Conservation (phyloP, 2,888 invertebrate genomes). For the Creontiades dilutus region DNA sequence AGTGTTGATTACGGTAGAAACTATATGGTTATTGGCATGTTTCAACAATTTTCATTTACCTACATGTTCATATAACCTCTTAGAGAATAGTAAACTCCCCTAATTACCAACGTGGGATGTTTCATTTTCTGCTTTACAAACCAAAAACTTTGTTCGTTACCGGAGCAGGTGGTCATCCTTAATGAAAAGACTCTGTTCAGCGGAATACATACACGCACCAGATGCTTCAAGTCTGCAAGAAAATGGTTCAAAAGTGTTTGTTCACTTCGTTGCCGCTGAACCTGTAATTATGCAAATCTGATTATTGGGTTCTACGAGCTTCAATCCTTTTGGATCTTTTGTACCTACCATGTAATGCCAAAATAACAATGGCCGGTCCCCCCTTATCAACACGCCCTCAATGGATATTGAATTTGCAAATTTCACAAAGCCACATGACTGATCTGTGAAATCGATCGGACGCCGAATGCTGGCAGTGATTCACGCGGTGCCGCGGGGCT, state of each 20-base stretch:
- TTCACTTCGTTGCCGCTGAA: neutral
- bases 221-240: neutral
- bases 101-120: too few species aligned
- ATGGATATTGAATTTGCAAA: constrained; percentile 36
- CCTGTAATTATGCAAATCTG: constrained; percentile 6
- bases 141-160: too few species aligned
- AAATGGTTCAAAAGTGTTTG: neutral
- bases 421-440: constrained; percentile 17
- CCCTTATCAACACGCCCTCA: neutral
- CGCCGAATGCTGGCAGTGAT: constrained; percentile 15
- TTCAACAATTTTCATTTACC: too few species aligned
- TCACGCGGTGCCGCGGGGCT: constrained; percentile 11
- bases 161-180: neutral
- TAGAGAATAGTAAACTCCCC: too few species aligned
- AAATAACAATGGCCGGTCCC: neutral
- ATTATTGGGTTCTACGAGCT: neutral
- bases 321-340: neutral
- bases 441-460: neutral
- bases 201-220: neutral
- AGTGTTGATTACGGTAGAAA: too few species aligned
- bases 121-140: too few species aligned
- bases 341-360: neutral
- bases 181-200: neutral
- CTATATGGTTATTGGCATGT: too few species aligned
- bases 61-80: too few species aligned